Conservation (phyloP, 2,888 invertebrate genomes). For the Penaeus monodon region DNA sequence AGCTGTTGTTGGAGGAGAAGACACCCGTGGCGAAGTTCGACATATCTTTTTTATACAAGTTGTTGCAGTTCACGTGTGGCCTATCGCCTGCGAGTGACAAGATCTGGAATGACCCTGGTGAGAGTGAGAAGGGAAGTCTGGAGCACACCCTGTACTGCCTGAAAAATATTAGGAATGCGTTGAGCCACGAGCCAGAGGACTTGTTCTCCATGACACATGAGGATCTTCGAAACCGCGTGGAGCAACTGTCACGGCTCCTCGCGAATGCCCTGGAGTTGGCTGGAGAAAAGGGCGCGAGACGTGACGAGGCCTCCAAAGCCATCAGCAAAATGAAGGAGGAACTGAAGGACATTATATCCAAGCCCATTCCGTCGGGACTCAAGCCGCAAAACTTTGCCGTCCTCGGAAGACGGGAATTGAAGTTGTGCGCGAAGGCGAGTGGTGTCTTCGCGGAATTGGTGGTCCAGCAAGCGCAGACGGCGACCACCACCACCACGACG, state of each 20-base stretch:
- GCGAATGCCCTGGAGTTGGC: neutral
- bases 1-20: no score
- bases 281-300: neutral
- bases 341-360: neutral
- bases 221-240: neutral
- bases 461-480: neutral
- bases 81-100: neutral
- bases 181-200: neutral
- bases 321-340: neutral
- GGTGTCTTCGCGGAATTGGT: neutral
- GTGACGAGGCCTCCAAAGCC: no score
- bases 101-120: neutral
- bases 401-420: neutral
- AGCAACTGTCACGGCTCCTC: neutral
- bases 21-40: neutral
- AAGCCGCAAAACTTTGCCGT: neutral
- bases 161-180: neutral
- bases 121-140: neutral
- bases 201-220: neutral
- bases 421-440: neutral
- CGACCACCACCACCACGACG: neutral
- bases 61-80: conserved; percentile 4
- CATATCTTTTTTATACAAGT: neutral
- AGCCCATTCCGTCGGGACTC: neutral
- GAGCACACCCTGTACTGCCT: conserved; percentile 1